Evolutionary conservation across 2,797 vertebrate genomes (phyloP), one percentile per base, ranked within the genome.

Genomic region (Parambassis ranga): DNA sequence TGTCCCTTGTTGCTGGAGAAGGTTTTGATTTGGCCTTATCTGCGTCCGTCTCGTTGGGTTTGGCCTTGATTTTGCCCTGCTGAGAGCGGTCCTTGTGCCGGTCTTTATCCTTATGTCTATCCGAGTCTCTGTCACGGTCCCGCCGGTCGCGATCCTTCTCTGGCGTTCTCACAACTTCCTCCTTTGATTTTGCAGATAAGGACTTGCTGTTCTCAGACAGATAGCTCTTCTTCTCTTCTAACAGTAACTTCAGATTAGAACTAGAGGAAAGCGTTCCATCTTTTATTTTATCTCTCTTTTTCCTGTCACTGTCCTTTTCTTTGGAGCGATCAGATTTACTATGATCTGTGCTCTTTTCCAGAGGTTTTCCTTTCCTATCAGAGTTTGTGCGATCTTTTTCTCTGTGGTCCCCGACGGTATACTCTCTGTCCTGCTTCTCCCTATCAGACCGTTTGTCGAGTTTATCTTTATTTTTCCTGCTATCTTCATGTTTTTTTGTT

Each of bases 71-170:
- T 82, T 90, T 93, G 76, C 81, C 87, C 51, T 93, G 91, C 63
- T 95, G 96, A n/a, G 91, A 87, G 77, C 95, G 94, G 28, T 98
- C 96, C 84, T 94, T 98, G 77, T 96, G 94, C 35, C 95, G 93
- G 38, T 98, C 90, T 50, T 89, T 90, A 30, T 93, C 91, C 66
- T 89, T 86, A 79, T 93, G 96, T 65, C 94, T 88, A 50, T 99
- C 97, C 0, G 47, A 80, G 63, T 93, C 92, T 39, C 90, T 61
- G 32, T 93, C 97, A 50, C 95, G 92, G 41, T 98, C 97, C 79
- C 95, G 84, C 32, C 91, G 85, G 27, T 94, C 93, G 20, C 95
- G 91, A 63, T 98, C 97, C 77, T 95, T 98, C 73, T 99, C 97
- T 9, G 93, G 87, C 26, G 91, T 95, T 89, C 93, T 96, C 61